Evolutionary conservation across 2,888 invertebrate genomes (phyloP).

Genomic region (Xanthia togata): DNA sequence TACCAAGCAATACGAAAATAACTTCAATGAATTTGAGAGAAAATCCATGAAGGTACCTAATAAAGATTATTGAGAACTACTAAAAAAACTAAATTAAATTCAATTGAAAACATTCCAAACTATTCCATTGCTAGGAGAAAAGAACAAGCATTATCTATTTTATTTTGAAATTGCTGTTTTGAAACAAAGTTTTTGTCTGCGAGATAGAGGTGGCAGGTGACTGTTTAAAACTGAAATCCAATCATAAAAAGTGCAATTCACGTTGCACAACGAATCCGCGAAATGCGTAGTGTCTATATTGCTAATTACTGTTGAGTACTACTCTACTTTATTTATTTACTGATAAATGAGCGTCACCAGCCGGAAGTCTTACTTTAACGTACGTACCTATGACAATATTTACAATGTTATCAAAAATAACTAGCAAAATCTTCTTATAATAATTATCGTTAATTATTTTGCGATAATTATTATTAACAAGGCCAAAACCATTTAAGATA

Average conservation of each 20-base stretch:
- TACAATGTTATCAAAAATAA: constrained; percentile 39
- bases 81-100: constrained; percentile 45
- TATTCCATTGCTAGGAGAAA: constrained; percentile 50
- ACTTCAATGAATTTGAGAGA: not conserved
- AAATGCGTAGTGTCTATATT: constrained; percentile 20
- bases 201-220: constrained; percentile 33
- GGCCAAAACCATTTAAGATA: not conserved
- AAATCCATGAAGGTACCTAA: not conserved
- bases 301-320: constrained; percentile 31
- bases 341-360: constrained; percentile 34
- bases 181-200: constrained; percentile 62
- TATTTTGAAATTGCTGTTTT: constrained; percentile 61
- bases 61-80: not conserved
- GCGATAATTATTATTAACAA: constrained; percentile 26
- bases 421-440: constrained; percentile 10
- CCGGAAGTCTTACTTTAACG: no score
- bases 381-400: constrained; percentile 46
- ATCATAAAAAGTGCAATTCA: constrained; percentile 51
- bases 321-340: constrained; percentile 21
- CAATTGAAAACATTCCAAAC: constrained; percentile 43
- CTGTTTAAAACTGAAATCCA: constrained; percentile 50
- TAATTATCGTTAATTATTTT: constrained; percentile 2
- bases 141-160: constrained; percentile 57
- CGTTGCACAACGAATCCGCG: constrained; percentile 36
- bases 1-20: not conserved